Base-by-base conservation (phyloP, 2,888 invertebrate species). In the Tipula lateralis region DNA sequence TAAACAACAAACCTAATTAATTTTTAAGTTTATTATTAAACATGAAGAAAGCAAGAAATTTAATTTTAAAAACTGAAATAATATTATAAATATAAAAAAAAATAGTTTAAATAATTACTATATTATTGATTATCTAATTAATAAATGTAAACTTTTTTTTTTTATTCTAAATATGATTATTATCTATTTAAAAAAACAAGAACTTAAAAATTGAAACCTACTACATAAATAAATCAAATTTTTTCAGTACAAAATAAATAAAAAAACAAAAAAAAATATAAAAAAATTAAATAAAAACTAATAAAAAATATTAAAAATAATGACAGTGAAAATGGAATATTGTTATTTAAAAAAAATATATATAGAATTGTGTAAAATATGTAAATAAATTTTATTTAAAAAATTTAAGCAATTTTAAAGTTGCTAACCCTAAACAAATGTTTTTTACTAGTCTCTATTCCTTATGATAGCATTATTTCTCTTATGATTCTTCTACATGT, bases 191-290 rank as follows among this genome's bases (percentile, higher is more conserved):
- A 66, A 66, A 19, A 39, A 4, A 66, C n/a, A 50, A 50, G 16
- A 50, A 66, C 66, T 66, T 66, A 66, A 66, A 66, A 66, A 66
- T 66, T 66, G 24, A 66, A 66, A 66, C n/a, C n/a, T n/a, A n/a
- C n/a, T n/a, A n/a, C 24, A 66, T 66, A 66, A 66, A 44, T 44
- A 44, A 44, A 44, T 44, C 9, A 66, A 66, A 66, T 66, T 66
- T 66, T 66, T 66, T 66, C 66, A 66, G 66, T 66, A 66, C 66
- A 66, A 66, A 66, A 19, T 66, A 3, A n/a, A n/a, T n/a, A n/a
- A 44, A 44, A 44, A 39, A n/a, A 44, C n/a, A 66, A 66, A 9
- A 39, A 39, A n/a, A n/a, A 19, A 66, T 66, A 24, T 24, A 66
- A 24, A 66, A 66, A 44, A 66, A 24, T 13, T 13, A 66, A 13